phyloP scores from a whole-genome alignment of 1,140 invertebrate species.

The Diorhabda elongata region DNA sequence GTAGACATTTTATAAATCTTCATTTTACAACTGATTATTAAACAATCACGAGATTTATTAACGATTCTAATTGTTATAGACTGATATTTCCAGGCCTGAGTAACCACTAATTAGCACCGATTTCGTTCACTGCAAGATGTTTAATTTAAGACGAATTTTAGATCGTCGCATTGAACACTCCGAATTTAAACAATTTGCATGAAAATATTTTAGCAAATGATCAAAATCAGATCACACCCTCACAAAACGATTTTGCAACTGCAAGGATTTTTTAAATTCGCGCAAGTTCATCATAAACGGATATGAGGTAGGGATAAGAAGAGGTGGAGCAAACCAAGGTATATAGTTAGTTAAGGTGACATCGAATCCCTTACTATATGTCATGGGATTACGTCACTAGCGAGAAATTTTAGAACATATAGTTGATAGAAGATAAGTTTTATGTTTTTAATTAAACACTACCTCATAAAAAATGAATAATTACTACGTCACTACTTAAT shows the following conservation, averaged over 20 bases:
- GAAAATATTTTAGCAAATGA: neutral
- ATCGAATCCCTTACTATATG: too few species aligned
- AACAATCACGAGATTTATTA: neutral
- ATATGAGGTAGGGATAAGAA: neutral
- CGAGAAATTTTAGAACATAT: too few species aligned
- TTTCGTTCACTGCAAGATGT: neutral
- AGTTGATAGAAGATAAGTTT: too few species aligned
- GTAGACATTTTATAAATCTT: constrained; percentile 42
- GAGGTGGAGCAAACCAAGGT: neutral
- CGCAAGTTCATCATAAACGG: neutral
- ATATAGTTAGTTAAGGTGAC: neutral
- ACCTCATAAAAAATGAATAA: too few species aligned
- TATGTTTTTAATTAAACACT: too few species aligned
- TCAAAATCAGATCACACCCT: neutral
- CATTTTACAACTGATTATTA: constrained; percentile 32
- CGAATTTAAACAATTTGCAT: neutral
- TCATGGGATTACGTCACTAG: too few species aligned
- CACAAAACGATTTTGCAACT: neutral
- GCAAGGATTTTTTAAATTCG: neutral
- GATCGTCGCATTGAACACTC: constrained; percentile 5
- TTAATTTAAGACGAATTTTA: constrained; percentile 16
- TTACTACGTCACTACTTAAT: too few species aligned
- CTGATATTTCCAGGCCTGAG: too few species aligned
- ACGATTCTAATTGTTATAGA: neutral
- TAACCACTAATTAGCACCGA: neutral